Conservation (phyloP, 2,113 vertebrate genomes). For the Climacteris rufus region DNA sequence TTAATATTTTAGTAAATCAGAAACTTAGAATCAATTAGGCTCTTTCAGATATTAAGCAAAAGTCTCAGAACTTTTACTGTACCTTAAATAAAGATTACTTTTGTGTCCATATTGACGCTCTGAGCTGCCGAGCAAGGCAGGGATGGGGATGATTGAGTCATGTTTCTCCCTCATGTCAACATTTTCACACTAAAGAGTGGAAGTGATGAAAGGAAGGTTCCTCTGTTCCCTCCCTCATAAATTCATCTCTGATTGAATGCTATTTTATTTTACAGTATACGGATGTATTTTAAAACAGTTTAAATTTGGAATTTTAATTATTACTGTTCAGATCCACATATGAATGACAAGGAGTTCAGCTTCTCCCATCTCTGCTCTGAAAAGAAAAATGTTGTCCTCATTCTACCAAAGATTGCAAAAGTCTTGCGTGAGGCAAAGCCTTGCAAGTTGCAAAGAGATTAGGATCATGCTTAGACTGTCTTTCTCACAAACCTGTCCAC, state of each 20-base stretch:
- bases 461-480: neutral
- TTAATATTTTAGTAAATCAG: neutral
- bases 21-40: neutral
- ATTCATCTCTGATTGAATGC: neutral
- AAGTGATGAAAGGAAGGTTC: neutral
- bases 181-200: neutral
- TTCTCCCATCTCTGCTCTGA: neutral
- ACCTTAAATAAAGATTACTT: neutral
- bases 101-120: neutral
- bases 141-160: fast-evolving
- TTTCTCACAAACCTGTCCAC: neutral
- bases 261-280: neutral
- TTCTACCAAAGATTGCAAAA: neutral
- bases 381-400: neutral
- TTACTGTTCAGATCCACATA: neutral
- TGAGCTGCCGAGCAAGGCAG: neutral
- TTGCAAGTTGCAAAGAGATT: neutral
- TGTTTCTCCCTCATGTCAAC: neutral
- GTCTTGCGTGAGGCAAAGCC: neutral
- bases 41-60: neutral
- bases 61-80: neutral
- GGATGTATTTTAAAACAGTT: neutral
- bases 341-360: neutral
- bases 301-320: neutral
- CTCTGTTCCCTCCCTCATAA: neutral